A percentile compares a stretch with the other conserved stretches of the same genome.
phyloP scores from a whole-genome alignment of 2,888 invertebrate species.

The Linyphia triangularis region DNA sequence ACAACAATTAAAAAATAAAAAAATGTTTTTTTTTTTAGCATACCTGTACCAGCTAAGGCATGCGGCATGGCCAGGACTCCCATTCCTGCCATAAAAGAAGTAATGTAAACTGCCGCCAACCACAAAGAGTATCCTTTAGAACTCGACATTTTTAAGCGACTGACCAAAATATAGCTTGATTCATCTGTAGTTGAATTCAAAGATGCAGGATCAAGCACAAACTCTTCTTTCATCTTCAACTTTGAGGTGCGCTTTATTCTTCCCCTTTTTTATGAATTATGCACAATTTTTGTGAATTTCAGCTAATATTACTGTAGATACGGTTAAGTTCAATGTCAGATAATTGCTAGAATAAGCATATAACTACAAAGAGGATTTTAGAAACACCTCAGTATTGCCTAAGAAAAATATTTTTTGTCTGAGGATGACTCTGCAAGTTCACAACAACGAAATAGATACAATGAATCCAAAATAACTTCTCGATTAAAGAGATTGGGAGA shows the following conservation, averaged over 20 bases:
- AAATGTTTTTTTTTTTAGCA: no score
- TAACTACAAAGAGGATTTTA: no score
- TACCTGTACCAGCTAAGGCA: slow-evolving; percentile 85
- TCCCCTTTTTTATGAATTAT: no score
- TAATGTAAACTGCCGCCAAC: slow-evolving; percentile 84
- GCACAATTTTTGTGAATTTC: no score
- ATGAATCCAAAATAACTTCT: not conserved
- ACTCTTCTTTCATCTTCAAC: no score
- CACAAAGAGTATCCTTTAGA: slow-evolving; percentile 80
- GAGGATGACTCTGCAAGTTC: not conserved
- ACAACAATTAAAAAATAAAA: not conserved
- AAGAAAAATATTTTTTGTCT: no score
- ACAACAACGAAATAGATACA: not conserved
- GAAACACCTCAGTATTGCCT: no score
- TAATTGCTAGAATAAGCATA: no score
- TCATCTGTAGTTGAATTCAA: slow-evolving; percentile 7
- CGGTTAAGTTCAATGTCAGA: no score
- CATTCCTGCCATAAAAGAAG: slow-evolving; percentile 87
- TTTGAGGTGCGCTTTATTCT: no score
- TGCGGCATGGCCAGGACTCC: slow-evolving; percentile 85
- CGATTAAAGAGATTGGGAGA: not conserved
- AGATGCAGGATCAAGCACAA: not conserved
- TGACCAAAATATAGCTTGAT: not conserved
- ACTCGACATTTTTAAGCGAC: not conserved
- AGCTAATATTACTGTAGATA: no score